Evolutionary conservation across 2,113 vertebrate genomes (phyloP).

Genomic region (Pteruthius melanotis): DNA sequence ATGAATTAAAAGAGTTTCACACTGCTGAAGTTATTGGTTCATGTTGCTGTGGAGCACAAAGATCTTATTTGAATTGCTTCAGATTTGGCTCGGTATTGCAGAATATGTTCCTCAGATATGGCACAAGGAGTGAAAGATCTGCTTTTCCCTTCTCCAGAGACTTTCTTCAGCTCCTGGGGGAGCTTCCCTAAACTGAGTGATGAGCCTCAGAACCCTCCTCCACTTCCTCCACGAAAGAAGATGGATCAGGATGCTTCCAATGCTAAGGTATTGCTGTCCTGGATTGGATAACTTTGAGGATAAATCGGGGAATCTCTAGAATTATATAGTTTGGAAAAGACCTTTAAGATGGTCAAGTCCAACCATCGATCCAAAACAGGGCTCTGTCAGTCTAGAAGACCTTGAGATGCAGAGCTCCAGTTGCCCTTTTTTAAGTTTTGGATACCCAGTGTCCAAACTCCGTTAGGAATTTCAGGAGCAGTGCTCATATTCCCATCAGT

Average conservation of each 20-base stretch:
- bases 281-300: not conserved
- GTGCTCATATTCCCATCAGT: not conserved
- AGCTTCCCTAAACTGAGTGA: slow-evolving; percentile 89
- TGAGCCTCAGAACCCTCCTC: slow-evolving; percentile 88
- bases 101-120: not conserved
- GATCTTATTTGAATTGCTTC: not conserved
- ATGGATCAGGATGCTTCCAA: slow-evolving; percentile 82
- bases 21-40: not conserved
- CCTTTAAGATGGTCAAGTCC: not conserved
- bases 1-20: not conserved
- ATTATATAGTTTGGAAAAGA: not conserved
- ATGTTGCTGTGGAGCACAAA: not conserved
- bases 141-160: slow-evolving; percentile 72
- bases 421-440: not conserved
- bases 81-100: not conserved
- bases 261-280: slow-evolving; percentile 59
- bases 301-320: not conserved
- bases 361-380: not conserved
- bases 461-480: not conserved
- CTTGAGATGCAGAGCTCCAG: not conserved
- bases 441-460: not conserved
- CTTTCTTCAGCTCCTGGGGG: slow-evolving; percentile 88
- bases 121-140: not conserved
- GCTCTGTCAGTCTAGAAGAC: not conserved
- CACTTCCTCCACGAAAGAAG: slow-evolving; percentile 92